A percentile compares a stretch with the other conserved stretches of the same genome.
These are phyloP conservation scores for Acestrorhynchus altus DNA, from an alignment of 2,797 vertebrate species.

Conservation along the genomic window DNA sequence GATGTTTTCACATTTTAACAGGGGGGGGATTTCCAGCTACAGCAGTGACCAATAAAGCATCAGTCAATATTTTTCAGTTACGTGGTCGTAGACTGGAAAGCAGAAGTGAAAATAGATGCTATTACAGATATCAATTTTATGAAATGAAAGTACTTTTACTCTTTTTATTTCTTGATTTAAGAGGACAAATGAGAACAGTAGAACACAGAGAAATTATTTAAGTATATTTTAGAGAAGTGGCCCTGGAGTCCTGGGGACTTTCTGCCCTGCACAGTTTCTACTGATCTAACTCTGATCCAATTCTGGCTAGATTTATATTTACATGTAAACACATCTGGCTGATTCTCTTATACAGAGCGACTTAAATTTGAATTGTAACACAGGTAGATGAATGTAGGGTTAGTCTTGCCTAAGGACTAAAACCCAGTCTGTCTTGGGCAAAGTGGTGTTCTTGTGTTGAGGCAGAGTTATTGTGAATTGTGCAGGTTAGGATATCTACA, in stretches of 20 bases:
- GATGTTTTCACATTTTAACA: neutral
- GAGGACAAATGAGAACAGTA: neutral
- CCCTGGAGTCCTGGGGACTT: no score
- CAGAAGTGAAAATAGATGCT: neutral
- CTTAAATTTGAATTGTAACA: no score
- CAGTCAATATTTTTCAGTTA: neutral
- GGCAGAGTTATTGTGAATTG: no score
- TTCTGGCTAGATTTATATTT: neutral
- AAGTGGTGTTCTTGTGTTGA: no score
- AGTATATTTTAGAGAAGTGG: neutral
- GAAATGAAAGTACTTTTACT: conserved; percentile 3
- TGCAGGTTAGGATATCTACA: no score
- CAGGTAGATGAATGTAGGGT: no score
- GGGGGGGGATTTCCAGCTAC: conserved; percentile 1
- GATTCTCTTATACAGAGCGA: no score
- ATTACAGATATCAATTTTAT: neutral
- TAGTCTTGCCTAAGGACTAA: no score
- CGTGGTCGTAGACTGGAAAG: neutral
- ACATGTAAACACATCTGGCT: no score
- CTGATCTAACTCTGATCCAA: no score
- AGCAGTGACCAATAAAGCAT: neutral
- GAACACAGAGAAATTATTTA: neutral
- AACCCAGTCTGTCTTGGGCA: no score
- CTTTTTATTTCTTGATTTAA: neutral
- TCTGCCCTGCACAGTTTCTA: no score